phyloP scores from a whole-genome alignment of 2,888 invertebrate genomes.

The Trissolcus brochymenae region DNA sequence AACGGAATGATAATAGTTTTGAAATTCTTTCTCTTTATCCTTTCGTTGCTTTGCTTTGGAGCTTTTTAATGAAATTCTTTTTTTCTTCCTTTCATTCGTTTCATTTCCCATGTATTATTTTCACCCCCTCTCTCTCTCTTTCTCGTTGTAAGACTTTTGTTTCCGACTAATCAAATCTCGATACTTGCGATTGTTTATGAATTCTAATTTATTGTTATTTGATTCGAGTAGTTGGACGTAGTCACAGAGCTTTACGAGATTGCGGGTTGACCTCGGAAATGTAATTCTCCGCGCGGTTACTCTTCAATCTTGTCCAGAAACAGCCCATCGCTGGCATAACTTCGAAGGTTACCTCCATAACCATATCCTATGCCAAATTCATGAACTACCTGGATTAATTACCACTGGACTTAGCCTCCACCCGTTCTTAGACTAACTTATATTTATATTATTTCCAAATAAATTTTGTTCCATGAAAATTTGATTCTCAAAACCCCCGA shows the following conservation, averaged over 20 bases:
- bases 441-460: conserved; percentile 43
- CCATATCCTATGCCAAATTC: conserved; percentile 65
- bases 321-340: conserved; percentile 68
- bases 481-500: neutral
- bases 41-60: conserved; percentile 1
- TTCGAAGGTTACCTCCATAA: conserved; percentile 64
- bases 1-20: conserved; percentile 47
- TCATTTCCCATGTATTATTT: neutral
- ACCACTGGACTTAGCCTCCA: conserved; percentile 47
- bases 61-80: conserved; percentile 26
- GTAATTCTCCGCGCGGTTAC: conserved; percentile 69
- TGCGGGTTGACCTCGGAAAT: conserved; percentile 71
- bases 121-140: too few species aligned
- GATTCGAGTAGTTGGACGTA: conserved; percentile 54
- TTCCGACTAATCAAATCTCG: conserved; percentile 29
- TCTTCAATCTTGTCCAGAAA: conserved; percentile 69
- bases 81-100: conserved; percentile 3
- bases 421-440: conserved; percentile 42
- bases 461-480: conserved; percentile 14
- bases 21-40: conserved; percentile 13
- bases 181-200: conserved; percentile 30
- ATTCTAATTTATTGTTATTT: conserved; percentile 33
- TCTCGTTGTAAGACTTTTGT: neutral
- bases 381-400: conserved; percentile 63
- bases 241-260: conserved; percentile 62